phyloP scores from a whole-genome alignment of 2,888 invertebrate genomes.

The Volucella inanis region DNA sequence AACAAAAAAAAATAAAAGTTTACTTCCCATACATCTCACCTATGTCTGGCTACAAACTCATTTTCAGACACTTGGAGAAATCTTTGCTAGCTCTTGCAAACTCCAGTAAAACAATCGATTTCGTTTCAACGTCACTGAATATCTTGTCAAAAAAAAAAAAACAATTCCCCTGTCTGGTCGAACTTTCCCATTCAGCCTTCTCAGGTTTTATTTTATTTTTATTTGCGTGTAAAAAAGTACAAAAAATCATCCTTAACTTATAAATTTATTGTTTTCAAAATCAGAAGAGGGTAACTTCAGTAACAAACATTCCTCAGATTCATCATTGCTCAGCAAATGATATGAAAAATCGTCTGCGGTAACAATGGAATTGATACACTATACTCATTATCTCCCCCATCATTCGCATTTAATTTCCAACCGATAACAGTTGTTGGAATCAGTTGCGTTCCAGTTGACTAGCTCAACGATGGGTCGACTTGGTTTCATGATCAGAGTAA shows the following conservation, averaged over 20 bases:
- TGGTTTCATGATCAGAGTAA: conserved; percentile 81
- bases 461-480: conserved; percentile 82
- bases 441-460: conserved; percentile 81
- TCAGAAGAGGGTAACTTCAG: too few relatives aligned
- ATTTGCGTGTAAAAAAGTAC: conserved; percentile 43
- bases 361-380: neutral
- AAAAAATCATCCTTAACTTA: conserved; percentile 34
- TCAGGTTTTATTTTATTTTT: conserved; percentile 10
- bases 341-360: conserved; percentile 1
- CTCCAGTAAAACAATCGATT: neutral
- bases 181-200: conserved; percentile 3
- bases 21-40: neutral
- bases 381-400: conserved; percentile 41
- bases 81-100: neutral
- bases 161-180: conserved; percentile 20
- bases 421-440: conserved; percentile 80
- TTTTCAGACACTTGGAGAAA: neutral
- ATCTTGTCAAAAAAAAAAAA: conserved; percentile 25
- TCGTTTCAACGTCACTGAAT: conserved; percentile 31
- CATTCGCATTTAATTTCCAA: conserved; percentile 81
- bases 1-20: conserved; percentile 1
- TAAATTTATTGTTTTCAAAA: neutral
- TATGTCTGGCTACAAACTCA: neutral
- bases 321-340: conserved; percentile 18
- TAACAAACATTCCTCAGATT: too few relatives aligned